These are phyloP conservation scores for Enteromius afrohamiltoni DNA, from an alignment of 2,797 vertebrate genomes.

Conservation along the genomic window DNA sequence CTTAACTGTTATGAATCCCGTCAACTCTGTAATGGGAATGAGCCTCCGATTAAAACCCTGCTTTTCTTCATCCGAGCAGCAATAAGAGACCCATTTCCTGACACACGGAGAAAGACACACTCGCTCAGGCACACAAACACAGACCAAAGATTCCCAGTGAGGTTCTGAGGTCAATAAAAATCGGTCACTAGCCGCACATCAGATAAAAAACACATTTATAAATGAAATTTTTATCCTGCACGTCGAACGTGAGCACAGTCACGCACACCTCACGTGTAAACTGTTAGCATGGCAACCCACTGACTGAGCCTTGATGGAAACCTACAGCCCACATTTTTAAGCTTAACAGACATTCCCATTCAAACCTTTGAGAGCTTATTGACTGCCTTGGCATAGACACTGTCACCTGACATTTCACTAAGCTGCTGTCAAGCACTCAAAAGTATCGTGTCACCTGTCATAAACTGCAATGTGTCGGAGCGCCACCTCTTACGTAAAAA, in stretches of 20 bases:
- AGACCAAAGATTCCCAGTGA: conserved; percentile 39
- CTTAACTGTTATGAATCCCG: conserved; percentile 67
- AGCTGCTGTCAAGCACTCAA: conserved; percentile 37
- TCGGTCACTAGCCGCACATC: neutral
- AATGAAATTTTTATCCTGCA: conserved; percentile 24
- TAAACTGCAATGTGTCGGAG: neutral
- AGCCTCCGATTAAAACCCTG: conserved; percentile 64
- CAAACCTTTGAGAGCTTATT: conserved; percentile 40
- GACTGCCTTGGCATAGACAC: conserved; percentile 37
- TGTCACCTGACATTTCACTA: conserved; percentile 48
- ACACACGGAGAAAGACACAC: conserved; percentile 16
- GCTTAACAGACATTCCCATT: conserved; percentile 50
- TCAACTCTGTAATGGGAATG: conserved; percentile 66
- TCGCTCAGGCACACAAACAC: conserved; percentile 20
- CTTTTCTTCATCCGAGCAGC: conserved; percentile 60
- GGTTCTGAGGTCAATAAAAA: conserved; percentile 31
- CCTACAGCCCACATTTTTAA: conserved; percentile 30
- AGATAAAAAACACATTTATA: conserved; percentile 14
- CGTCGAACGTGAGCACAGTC: neutral
- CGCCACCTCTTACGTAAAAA: neutral
- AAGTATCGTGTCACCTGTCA: conserved; percentile 49
- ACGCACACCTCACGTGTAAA: neutral
- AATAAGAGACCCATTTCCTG: conserved; percentile 58
- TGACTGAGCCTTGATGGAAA: conserved; percentile 40
- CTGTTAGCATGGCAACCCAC: conserved; percentile 8